Evolutionary conservation across 2,797 vertebrate genomes (phyloP).

Genomic region (Pantherophis alleghaniensis): DNA sequence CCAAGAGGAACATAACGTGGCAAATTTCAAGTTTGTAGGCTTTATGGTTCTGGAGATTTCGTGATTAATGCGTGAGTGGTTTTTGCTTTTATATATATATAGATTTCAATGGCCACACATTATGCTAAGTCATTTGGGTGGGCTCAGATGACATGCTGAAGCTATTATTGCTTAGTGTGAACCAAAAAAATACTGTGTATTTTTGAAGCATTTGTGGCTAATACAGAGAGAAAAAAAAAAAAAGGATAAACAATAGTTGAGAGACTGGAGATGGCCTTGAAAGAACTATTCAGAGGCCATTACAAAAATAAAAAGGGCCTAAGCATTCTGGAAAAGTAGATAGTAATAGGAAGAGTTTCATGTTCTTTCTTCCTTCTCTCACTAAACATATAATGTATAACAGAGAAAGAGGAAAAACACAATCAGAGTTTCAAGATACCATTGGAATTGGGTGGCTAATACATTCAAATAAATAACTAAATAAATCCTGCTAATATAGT

Average conservation of each 20-base stretch:
- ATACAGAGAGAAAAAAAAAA: neutral
- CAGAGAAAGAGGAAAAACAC: neutral
- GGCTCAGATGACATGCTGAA: neutral
- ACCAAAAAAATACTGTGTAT: neutral
- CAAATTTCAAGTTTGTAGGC: too few relatives aligned
- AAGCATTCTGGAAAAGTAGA: neutral
- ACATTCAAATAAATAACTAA: neutral
- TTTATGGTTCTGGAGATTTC: too few relatives aligned
- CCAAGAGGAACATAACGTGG: too few relatives aligned
- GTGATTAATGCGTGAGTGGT: too few relatives aligned
- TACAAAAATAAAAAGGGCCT: neutral
- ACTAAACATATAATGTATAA: neutral
- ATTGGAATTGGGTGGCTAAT: neutral
- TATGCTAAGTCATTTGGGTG: neutral
- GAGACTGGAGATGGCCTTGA: neutral
- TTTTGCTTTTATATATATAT: too few relatives aligned
- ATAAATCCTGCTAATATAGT: neutral
- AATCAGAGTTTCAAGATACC: neutral
- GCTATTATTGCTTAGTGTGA: neutral
- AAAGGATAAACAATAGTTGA: neutral
- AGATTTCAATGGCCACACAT: neutral
- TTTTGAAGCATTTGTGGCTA: neutral
- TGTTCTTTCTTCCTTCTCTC: neutral
- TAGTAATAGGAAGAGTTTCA: neutral
- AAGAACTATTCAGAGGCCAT: neutral